These are phyloP conservation scores for Cataglyphis albicans DNA, from an alignment of 2,888 invertebrate species.

Conservation along the genomic window DNA sequence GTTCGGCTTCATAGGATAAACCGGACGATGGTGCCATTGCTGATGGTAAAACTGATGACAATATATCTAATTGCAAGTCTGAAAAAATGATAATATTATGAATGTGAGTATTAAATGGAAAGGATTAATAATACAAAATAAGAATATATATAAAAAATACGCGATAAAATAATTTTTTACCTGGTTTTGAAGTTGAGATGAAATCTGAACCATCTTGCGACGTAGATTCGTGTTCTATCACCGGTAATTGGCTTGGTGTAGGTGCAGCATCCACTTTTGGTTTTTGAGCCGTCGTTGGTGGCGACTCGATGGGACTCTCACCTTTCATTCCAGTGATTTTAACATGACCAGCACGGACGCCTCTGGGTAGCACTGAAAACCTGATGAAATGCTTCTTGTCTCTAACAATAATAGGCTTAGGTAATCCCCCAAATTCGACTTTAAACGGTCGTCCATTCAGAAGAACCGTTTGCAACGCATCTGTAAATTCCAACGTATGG, in stretches of 20 bases:
- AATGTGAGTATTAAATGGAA: neutral
- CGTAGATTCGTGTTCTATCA: constrained; percentile 78
- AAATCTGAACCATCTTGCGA: constrained; percentile 82
- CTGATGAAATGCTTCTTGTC: constrained; percentile 93
- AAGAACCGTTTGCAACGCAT: constrained; percentile 91
- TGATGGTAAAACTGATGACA: constrained; percentile 89
- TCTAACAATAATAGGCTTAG: constrained; percentile 92
- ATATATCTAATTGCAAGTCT: constrained; percentile 88
- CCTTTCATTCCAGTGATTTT: constrained; percentile 92
- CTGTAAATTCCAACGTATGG: constrained; percentile 93
- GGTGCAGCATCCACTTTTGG: constrained; percentile 69
- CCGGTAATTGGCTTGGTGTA: constrained; percentile 61
- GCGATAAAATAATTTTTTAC: constrained; percentile 62
- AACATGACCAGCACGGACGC: constrained; percentile 91
- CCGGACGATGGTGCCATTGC: constrained; percentile 88
- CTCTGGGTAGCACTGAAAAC: constrained; percentile 92
- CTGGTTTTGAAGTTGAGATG: constrained; percentile 75
- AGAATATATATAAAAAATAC: neutral
- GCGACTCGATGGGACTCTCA: constrained; percentile 82
- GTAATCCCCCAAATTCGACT: constrained; percentile 94
- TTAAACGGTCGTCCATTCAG: constrained; percentile 93
- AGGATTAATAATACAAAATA: constrained; percentile 48
- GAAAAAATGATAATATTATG: constrained; percentile 52
- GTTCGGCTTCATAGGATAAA: constrained; percentile 82
- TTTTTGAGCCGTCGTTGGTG: constrained; percentile 71